These are phyloP conservation scores for Pangasianodon gigas DNA, from an alignment of 2,113 vertebrate species.

Conservation along the genomic window DNA sequence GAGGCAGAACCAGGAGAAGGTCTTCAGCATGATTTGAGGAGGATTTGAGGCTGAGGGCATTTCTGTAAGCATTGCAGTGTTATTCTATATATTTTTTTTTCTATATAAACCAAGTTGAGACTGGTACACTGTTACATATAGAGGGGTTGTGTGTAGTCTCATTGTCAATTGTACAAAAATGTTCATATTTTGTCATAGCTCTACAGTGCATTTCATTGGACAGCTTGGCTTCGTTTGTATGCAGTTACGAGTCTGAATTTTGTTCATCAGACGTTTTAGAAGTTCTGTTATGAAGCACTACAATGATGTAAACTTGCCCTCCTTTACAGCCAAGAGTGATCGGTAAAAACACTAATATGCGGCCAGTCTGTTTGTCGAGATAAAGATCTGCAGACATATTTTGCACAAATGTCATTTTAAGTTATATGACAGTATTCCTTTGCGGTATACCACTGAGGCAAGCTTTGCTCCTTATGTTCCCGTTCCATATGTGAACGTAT, in stretches of 20 bases:
- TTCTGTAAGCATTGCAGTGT: conserved; percentile 22
- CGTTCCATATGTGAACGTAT: conserved; percentile 37
- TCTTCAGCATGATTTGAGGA: conserved; percentile 5
- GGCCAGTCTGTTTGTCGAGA: conserved; percentile 32
- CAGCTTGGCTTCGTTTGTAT: conserved; percentile 20
- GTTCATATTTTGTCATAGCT: conserved; percentile 21
- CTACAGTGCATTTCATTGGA: conserved; percentile 8
- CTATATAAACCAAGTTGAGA: not conserved
- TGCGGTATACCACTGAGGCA: conserved; percentile 46
- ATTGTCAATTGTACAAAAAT: conserved; percentile 27
- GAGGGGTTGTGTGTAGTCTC: conserved; percentile 11
- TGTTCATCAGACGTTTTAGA: not conserved
- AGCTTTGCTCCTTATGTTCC: conserved; percentile 44
- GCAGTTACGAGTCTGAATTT: not conserved
- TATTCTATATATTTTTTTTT: not conserved
- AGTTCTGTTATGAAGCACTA: conserved; percentile 43
- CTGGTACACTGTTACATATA: conserved; percentile 23
- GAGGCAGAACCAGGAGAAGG: not conserved
- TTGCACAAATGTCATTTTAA: conserved; percentile 52
- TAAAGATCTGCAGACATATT: conserved; percentile 43
- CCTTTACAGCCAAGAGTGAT: conserved; percentile 3
- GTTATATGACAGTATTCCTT: conserved; percentile 55
- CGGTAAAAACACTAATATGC: conserved; percentile 39
- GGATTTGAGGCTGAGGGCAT: conserved; percentile 6
- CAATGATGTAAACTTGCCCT: not conserved